phyloP scores from a whole-genome alignment of 2,113 vertebrate genomes.

The Thinocorus orbignyianus region DNA sequence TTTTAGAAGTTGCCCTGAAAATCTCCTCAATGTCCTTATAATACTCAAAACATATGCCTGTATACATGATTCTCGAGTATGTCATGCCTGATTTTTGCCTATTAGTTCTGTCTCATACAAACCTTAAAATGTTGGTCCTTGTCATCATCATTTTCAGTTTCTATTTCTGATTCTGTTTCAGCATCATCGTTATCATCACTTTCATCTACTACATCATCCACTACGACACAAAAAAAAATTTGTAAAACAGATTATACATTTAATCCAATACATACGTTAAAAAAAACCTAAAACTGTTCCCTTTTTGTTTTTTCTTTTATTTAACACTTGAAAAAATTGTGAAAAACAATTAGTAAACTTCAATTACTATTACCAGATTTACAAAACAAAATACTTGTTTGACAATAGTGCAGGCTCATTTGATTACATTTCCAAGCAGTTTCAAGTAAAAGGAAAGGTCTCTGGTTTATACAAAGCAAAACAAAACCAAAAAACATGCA shows the following conservation, averaged over 20 bases:
- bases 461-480: not conserved
- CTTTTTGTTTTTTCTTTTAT: not conserved
- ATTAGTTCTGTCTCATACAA: slow-evolving; percentile 25
- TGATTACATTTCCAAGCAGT: not conserved
- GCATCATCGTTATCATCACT: slow-evolving; percentile 94
- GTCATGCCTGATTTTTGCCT: not conserved
- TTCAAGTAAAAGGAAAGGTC: not conserved
- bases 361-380: not conserved
- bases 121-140: slow-evolving; percentile 82
- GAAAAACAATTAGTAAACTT: not conserved
- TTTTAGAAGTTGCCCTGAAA: not conserved
- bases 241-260: slow-evolving; percentile 45
- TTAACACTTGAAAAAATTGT: not conserved
- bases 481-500: not conserved
- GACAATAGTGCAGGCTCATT: not conserved
- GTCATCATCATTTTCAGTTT: slow-evolving; percentile 90
- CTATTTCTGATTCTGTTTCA: slow-evolving; percentile 88
- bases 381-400: not conserved
- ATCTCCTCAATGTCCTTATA: not conserved
- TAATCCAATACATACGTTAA: slow-evolving; percentile 4
- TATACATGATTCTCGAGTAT: not conserved
- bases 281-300: not conserved
- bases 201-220: slow-evolving; percentile 96
- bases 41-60: not conserved
- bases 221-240: slow-evolving; percentile 75